These are phyloP conservation scores for Mystacornis crossleyi DNA, from an alignment of 2,113 vertebrate species.

Conservation along the genomic window DNA sequence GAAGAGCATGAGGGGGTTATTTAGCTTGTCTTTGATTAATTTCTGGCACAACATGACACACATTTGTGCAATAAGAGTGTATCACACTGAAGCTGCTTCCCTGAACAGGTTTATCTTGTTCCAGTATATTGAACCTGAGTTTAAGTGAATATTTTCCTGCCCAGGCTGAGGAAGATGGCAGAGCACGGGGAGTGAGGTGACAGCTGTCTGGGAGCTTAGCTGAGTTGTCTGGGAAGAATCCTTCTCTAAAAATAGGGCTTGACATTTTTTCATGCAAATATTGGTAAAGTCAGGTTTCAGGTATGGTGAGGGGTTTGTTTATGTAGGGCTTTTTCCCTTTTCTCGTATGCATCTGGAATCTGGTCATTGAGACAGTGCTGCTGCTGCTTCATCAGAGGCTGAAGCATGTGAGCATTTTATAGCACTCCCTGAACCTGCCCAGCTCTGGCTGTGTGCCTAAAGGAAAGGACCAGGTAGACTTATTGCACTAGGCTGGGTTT, in stretches of 20 bases:
- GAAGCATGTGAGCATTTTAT: neutral
- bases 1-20: neutral
- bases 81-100: fast-evolving
- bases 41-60: neutral
- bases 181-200: fast-evolving
- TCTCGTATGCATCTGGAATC: neutral
- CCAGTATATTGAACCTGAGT: fast-evolving
- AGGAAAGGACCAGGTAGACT: neutral
- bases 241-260: neutral
- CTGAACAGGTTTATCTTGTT: no score
- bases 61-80: neutral
- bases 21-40: neutral
- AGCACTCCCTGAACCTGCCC: neutral
- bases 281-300: neutral
- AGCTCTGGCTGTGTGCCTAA: neutral
- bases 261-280: no score
- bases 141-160: neutral
- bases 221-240: neutral
- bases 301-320: neutral
- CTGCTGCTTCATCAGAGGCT: neutral
- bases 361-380: neutral
- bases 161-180: neutral
- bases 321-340: fast-evolving
- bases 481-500: neutral
- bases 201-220: fast-evolving